A percentile compares a stretch with the other conserved stretches of the same genome.
phyloP scores from a whole-genome alignment of 2,113 vertebrate species.

The Todiramphus chloris region DNA sequence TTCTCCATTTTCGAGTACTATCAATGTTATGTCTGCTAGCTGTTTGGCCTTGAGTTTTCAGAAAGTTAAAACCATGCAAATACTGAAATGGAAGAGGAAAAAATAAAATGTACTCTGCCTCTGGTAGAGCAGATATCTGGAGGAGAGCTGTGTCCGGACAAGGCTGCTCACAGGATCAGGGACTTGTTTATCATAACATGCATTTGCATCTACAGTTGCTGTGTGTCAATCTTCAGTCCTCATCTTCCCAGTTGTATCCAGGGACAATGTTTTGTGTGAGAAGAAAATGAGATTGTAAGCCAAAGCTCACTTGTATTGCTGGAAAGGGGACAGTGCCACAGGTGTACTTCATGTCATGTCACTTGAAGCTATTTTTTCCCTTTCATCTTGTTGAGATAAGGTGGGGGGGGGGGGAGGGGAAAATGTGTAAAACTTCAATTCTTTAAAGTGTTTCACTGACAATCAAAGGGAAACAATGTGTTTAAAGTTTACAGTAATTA shows the following conservation, averaged over 20 bases:
- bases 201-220: background rate
- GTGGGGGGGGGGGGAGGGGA: no score
- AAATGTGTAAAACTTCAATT: background rate
- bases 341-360: background rate
- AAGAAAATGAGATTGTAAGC: background rate
- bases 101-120: background rate
- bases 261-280: background rate
- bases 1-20: background rate
- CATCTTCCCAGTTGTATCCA: background rate
- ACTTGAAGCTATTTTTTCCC: background rate
- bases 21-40: slow-evolving; percentile 6
- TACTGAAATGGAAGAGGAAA: background rate
- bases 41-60: background rate
- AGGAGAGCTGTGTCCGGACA: background rate
- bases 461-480: slow-evolving; percentile 2
- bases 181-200: background rate
- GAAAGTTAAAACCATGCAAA: background rate
- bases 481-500: slow-evolving; percentile 62
- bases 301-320: background rate
- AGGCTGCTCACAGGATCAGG: background rate
- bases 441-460: slow-evolving; percentile 45
- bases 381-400: background rate
- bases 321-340: background rate
- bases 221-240: slow-evolving; percentile 10
- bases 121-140: background rate